A percentile compares a stretch with the other conserved stretches of the same genome.
Conservation (phyloP, 2,888 invertebrate species). For the Lasioglossum leucozonium region DNA sequence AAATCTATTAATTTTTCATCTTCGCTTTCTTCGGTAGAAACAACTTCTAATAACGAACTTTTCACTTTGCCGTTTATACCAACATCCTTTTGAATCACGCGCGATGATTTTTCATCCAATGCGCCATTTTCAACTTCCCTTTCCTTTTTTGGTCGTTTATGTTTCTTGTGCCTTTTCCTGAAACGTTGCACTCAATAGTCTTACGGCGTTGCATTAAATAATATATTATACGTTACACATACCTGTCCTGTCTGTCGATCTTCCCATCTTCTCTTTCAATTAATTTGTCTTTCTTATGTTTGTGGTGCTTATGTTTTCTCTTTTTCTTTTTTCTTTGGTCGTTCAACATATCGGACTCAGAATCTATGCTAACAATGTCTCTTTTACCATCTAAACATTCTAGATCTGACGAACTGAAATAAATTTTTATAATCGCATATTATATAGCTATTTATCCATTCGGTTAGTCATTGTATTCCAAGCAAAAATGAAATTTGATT, state of each 20-base stretch:
- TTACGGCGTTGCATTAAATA: background rate
- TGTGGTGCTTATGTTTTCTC: constrained; percentile 83
- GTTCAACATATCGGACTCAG: constrained; percentile 76
- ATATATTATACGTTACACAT: constrained; percentile 21
- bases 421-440: constrained; percentile 17
- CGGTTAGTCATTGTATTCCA: background rate
- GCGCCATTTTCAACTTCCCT: constrained; percentile 80
- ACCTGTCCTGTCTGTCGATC: constrained; percentile 78
- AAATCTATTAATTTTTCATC: constrained; percentile 83
- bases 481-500: background rate
- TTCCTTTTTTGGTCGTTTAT: constrained; percentile 79
- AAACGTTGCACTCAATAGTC: constrained; percentile 20
- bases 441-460: background rate
- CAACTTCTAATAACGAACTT: constrained; percentile 77
- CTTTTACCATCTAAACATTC: constrained; percentile 78
- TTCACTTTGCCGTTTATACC: constrained; percentile 80
- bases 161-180: constrained; percentile 83
- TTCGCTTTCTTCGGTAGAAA: constrained; percentile 82
- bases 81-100: constrained; percentile 71
- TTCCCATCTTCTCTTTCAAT: constrained; percentile 77
- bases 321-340: constrained; percentile 82
- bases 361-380: constrained; percentile 75
- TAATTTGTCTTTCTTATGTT: constrained; percentile 82
- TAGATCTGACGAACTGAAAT: constrained; percentile 79
- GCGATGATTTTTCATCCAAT: constrained; percentile 74